These are phyloP conservation scores for Natator depressus DNA, from an alignment of 2,113 vertebrate genomes.

Conservation along the genomic window DNA sequence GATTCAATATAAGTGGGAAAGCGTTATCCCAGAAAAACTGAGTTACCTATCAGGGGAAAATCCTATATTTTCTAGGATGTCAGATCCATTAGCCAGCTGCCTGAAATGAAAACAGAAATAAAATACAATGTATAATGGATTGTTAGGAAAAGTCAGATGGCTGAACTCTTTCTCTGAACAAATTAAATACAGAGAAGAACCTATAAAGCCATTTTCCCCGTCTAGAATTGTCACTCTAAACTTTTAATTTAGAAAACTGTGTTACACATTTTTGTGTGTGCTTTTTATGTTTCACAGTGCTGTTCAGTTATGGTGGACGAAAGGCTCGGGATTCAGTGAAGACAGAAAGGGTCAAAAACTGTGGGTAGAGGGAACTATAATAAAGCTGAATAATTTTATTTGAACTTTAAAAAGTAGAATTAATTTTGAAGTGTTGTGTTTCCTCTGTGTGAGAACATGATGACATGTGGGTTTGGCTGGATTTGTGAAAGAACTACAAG, in stretches of 20 bases:
- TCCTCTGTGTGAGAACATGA: background rate
- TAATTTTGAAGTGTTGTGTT: background rate
- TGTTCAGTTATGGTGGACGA: background rate
- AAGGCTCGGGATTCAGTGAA: background rate
- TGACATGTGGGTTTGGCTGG: background rate
- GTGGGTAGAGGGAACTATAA: background rate
- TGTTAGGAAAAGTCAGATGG: background rate
- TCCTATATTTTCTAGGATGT: background rate
- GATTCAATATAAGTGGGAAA: background rate
- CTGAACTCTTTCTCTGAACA: background rate
- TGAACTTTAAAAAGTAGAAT: background rate
- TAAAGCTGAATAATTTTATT: background rate
- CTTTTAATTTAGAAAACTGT: background rate
- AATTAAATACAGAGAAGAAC: background rate
- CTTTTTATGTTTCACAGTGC: background rate
- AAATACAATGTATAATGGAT: background rate
- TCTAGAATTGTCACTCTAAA: background rate
- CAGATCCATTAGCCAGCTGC: background rate
- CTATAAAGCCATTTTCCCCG: background rate
- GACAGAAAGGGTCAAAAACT: background rate
- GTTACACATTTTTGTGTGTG: background rate
- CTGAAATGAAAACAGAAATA: background rate
- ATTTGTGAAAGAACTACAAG: background rate
- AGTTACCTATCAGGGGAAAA: background rate
- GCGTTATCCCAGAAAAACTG: background rate